Percentiles rank a stretch among this genome's conserved stretches.
Evolutionary conservation across 2,113 vertebrate genomes (phyloP).

Genomic region (Brachypodius melanocephalos): DNA sequence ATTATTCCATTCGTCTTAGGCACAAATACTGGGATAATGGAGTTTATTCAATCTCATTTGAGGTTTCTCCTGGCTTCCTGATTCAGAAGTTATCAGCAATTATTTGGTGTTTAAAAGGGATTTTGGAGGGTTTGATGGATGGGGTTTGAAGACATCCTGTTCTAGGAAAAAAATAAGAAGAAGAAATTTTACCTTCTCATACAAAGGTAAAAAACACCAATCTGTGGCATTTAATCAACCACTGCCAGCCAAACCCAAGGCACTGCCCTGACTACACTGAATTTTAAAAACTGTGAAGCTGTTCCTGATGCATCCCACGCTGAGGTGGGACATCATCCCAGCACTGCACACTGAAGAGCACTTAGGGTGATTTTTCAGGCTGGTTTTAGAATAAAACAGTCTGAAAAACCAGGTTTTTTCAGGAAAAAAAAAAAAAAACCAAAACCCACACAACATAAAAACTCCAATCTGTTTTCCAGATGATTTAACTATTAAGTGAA

Average conservation of each 20-base stretch:
- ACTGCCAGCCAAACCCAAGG: neutral
- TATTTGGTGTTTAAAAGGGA: neutral
- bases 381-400: neutral
- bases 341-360: neutral
- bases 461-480: neutral
- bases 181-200: neutral
- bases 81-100: neutral
- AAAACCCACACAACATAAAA: neutral
- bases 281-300: neutral
- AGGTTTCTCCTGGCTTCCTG: neutral
- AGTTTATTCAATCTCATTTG: neutral
- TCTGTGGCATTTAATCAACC: accelerated
- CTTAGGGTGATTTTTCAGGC: neutral
- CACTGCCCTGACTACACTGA: accelerated
- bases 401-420: no score
- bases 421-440: no score
- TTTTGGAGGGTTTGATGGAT: accelerated
- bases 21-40: neutral
- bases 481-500: neutral
- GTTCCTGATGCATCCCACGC: neutral
- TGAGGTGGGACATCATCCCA: neutral
- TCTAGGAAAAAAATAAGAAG: neutral
- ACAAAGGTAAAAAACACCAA: neutral
- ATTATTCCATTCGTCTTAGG: neutral
- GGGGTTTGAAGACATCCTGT: accelerated